phyloP scores from a whole-genome alignment of 2,113 vertebrate species.

The Rhodinocichla rosea region DNA sequence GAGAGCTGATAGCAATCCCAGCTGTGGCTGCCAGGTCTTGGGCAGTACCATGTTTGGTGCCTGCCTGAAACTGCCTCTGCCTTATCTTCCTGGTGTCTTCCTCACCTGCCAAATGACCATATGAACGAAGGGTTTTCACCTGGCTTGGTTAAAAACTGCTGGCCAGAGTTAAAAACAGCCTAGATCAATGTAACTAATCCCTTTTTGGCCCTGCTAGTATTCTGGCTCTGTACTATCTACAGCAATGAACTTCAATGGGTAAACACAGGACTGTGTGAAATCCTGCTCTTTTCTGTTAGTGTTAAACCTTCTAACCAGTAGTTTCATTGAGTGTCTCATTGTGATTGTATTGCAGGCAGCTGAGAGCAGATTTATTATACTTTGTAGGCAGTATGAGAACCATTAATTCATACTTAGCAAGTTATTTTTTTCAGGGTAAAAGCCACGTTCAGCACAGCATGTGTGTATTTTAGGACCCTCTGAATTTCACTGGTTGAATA shows the following conservation, averaged over 20 bases:
- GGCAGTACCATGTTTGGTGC: rapidly evolving
- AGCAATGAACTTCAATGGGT: rapidly evolving
- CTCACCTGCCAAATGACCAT: not conserved
- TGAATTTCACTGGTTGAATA: not conserved
- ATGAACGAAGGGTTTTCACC: not conserved
- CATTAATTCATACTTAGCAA: not conserved
- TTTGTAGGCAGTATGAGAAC: not conserved
- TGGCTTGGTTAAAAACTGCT: not conserved
- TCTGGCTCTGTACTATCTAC: not conserved
- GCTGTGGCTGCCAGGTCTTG: not conserved
- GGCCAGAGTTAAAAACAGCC: not conserved
- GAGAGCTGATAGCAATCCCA: not conserved
- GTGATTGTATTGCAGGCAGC: not conserved
- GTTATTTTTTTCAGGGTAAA: not conserved
- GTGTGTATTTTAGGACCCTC: not conserved
- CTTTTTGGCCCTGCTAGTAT: not conserved
- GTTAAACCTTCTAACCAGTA: not conserved
- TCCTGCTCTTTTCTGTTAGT: not conserved
- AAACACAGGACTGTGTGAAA: not conserved
- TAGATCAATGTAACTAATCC: not conserved
- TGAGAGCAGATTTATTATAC: not conserved
- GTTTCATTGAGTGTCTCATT: not conserved
- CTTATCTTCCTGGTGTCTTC: not conserved
- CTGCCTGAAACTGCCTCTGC: not conserved
- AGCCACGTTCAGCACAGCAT: not conserved